These are phyloP conservation scores for Thunnus albacares DNA, from an alignment of 2,797 vertebrate genomes.

Conservation along the genomic window DNA sequence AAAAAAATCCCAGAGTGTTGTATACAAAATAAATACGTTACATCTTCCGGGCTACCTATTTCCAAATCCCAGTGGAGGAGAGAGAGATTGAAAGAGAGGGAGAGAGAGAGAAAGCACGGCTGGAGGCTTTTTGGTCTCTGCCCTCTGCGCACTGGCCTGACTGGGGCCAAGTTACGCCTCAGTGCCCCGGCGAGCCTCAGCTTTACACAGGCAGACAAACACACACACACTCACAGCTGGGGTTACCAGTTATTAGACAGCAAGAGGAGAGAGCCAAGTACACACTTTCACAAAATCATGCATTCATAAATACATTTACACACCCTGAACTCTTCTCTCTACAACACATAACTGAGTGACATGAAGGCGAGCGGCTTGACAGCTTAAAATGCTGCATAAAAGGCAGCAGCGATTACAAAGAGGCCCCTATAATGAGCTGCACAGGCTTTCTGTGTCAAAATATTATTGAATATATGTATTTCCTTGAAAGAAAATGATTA, in stretches of 20 bases:
- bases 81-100: slow-evolving; percentile 53
- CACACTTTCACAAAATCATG: slow-evolving; percentile 83
- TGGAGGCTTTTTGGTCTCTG: slow-evolving; percentile 87
- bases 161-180: slow-evolving; percentile 88
- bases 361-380: slow-evolving; percentile 64
- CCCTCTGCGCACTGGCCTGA: slow-evolving; percentile 86
- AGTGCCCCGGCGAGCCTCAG: slow-evolving; percentile 83
- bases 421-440: slow-evolving; percentile 61
- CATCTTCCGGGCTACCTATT: slow-evolving; percentile 79
- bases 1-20: slow-evolving; percentile 57
- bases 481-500: slow-evolving; percentile 39
- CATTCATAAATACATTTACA: slow-evolving; percentile 86
- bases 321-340: slow-evolving; percentile 65
- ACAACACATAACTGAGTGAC: slow-evolving; percentile 72
- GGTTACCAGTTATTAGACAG: slow-evolving; percentile 87
- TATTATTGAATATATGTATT: slow-evolving; percentile 43
- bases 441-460: slow-evolving; percentile 39
- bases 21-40: slow-evolving; percentile 80
- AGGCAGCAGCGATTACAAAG: slow-evolving; percentile 55
- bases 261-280: slow-evolving; percentile 81
- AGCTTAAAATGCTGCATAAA: slow-evolving; percentile 70
- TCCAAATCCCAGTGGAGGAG: slow-evolving; percentile 77
- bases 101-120: slow-evolving; percentile 72
- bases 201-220: slow-evolving; percentile 82
- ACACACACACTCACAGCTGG: slow-evolving; percentile 82